Base-by-base conservation (phyloP, 2,888 invertebrate genomes). In the Drymonia ruficornis region DNA sequence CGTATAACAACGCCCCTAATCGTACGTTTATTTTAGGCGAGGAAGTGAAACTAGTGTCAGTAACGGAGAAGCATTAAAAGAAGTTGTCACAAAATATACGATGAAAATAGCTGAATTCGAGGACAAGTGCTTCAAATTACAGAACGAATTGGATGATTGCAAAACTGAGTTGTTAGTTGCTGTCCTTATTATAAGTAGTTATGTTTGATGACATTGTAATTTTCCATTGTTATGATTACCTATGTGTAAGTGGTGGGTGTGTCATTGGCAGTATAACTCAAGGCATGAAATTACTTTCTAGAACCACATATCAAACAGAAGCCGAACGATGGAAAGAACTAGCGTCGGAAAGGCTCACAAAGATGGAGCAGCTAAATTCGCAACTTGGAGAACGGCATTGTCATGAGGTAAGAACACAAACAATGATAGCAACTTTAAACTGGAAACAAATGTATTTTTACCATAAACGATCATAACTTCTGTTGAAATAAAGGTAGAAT, bases 321-420 rank as follows among this genome's bases (percentile, higher is more conserved):
- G 70, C 87, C 40, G 84, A 86, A 45, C 91, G 96, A 40, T 96
- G 96, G 96, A 94, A 95, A 75, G 88, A 89, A 46, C 87, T 96
- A 63, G 96, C 96, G 6, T 91, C 94, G 52, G 95, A 96, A 77
- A 91, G 96, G 72, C 82, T 96, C 7, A 86, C 91, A 28, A 94
- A 95, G 76, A 94, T 96, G 91, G 95, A 96, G 74, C 91, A 92
- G 46, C 82, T 94, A 47, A 91, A 93, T 70, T 84, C 89, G 49
- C 93, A 95, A 74, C 77, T 95, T 49, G 94, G 95, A 70, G 94
- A 94, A 59, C 93, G 95, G 52, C 95, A 96, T 76, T 91, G 91
- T 66, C 91, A 93, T 60, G 95, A 95, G 83, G 91, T 91, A 55
- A 74, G 61, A 55, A 36, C 36, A 5, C 36, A 36, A 31, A n/a